These are phyloP conservation scores for Suricata suricatta DNA, from an alignment of 2,113 vertebrate species.

Conservation along the genomic window DNA sequence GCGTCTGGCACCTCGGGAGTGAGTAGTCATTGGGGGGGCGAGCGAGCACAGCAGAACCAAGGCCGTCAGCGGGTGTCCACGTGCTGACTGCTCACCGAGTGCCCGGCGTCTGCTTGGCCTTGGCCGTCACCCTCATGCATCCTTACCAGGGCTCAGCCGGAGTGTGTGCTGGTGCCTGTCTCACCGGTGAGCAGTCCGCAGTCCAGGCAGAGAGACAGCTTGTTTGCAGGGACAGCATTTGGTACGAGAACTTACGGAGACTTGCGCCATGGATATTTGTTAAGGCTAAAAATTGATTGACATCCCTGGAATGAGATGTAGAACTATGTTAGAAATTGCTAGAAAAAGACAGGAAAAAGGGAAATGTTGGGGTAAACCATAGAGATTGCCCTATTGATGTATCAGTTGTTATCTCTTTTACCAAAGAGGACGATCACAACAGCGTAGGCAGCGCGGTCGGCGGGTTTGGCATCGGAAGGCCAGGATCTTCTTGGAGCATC, in stretches of 20 bases:
- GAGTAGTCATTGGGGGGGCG: no score
- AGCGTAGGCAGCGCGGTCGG: not conserved
- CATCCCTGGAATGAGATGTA: not conserved
- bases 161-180: not conserved
- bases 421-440: not conserved
- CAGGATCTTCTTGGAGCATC: not conserved
- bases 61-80: no score
- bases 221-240: not conserved
- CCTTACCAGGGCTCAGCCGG: not conserved
- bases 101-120: no score
- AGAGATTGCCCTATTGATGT: conserved; percentile 8
- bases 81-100: no score
- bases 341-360: not conserved
- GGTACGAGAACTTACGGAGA: not conserved
- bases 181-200: not conserved
- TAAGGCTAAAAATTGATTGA: not conserved
- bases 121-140: accelerated
- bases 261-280: not conserved
- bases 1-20: no score
- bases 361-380: not conserved
- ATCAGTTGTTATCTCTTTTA: not conserved
- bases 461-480: not conserved
- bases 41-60: not conserved
- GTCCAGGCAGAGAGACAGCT: not conserved
- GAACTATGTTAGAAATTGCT: conserved; percentile 25